Base-by-base conservation (phyloP, 2,113 vertebrate genomes). In the Tychaedon coryphoeus region DNA sequence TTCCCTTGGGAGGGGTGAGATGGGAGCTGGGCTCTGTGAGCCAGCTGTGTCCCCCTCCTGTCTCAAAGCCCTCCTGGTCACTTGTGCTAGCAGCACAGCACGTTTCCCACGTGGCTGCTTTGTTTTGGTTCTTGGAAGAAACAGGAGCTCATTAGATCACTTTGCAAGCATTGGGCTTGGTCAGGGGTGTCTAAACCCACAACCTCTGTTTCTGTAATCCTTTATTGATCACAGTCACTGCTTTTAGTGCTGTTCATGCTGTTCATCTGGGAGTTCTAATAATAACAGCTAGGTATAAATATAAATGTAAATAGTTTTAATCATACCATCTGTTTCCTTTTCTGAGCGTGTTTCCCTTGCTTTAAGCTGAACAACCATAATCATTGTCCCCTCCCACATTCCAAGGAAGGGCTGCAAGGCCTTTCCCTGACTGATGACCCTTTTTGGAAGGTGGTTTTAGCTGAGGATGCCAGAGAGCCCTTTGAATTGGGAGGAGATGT, bases 101-200 rank as follows among this genome's bases (percentile, higher is more conserved):
- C 31, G 0, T 75, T 86, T 95, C 93, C 92, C 92, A 74, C 73
- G 70, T 33, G 62, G 89, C 38, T 2, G 0, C 90, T 83, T 95
- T 97, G 87, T 94, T 95, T 96, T 87, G 90, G 76, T 48, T 95
- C 81, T 75, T 62, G 74, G 64, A 65, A 56, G 47, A 93, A 89
- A 25, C 86, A 92, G 79, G 94, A 95, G 78, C 90, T 96, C 86
- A 82, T 96, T 45, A 92, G 82, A 93, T 92, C 92, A 82, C 73
- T 56, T 62, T 92, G 87, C 91, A 96, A 95, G 70, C 80, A 88
- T 90, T 66, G 74, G 84, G 72, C 51, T 94, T 70, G 65, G 54
- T 88, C 43, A 50, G 82, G 66, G n/a, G 73, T 14, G 10, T 82
- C 78, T 85, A 38, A 96, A 96, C 74, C 60, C 62, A 77, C 36